Conservation (phyloP, 2,113 vertebrate species). For the Gila orcuttii region DNA sequence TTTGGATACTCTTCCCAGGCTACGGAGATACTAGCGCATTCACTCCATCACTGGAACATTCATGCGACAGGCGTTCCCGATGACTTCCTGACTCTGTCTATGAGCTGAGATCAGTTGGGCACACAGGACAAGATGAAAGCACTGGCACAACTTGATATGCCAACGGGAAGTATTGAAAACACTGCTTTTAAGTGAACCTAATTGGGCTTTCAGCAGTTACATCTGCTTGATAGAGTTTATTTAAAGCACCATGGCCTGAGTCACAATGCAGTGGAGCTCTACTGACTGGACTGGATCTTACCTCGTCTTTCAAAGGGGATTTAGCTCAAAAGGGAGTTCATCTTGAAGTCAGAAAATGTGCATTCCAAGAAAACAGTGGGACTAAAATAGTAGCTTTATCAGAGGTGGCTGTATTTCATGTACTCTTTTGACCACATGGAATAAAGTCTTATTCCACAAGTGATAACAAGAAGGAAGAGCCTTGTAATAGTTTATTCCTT, state of each 20-base stretch:
- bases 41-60: slow-evolving; percentile 32
- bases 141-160: slow-evolving; percentile 74
- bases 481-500: neutral
- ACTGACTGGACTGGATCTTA: neutral
- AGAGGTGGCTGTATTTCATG: neutral
- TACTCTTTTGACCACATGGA: neutral
- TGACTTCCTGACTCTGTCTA: slow-evolving; percentile 72
- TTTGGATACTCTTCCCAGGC: slow-evolving; percentile 5
- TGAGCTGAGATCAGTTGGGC: slow-evolving; percentile 65
- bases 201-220: slow-evolving; percentile 70
- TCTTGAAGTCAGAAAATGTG: slow-evolving; percentile 5
- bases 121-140: slow-evolving; percentile 73
- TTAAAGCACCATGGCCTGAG: slow-evolving; percentile 57
- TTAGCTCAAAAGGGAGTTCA: neutral
- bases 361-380: slow-evolving; percentile 11
- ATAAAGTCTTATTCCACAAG: neutral
- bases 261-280: neutral
- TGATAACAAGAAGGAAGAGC: slow-evolving; percentile 14
- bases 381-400: slow-evolving; percentile 13
- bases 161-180: slow-evolving; percentile 67
- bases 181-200: slow-evolving; percentile 75
- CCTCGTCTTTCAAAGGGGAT: slow-evolving; percentile 15
- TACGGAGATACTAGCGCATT: neutral
- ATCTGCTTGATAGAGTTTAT: slow-evolving; percentile 68
- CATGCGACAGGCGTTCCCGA: slow-evolving; percentile 62